Evolutionary conservation across 2,888 invertebrate genomes (phyloP).

Genomic region (Caenorhabditis sp.): DNA sequence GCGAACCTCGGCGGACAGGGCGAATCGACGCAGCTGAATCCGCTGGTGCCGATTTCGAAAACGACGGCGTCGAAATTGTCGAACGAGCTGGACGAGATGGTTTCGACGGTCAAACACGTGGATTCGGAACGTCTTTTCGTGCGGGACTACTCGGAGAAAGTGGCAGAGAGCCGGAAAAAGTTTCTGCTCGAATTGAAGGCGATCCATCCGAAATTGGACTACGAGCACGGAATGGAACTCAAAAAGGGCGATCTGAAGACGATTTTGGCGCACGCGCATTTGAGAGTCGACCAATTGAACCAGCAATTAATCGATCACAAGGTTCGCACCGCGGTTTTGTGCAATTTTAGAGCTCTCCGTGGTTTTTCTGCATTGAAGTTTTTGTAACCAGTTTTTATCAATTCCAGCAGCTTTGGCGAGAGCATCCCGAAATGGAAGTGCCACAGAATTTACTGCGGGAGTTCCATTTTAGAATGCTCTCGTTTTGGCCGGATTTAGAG

Average conservation of each 20-base stretch:
- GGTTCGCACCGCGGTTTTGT: too few relatives aligned
- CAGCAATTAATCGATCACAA: constrained; percentile 57
- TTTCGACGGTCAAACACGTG: constrained; percentile 59
- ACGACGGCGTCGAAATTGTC: constrained; percentile 79
- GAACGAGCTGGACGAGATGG: constrained; percentile 79
- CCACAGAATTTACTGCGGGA: too few relatives aligned
- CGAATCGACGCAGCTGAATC: constrained; percentile 79
- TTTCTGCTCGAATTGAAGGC: constrained; percentile 59
- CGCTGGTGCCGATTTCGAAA: constrained; percentile 77
- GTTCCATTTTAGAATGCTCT: neutral
- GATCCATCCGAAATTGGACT: constrained; percentile 50
- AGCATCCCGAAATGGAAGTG: too few relatives aligned
- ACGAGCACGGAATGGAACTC: constrained; percentile 52
- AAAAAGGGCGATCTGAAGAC: constrained; percentile 84
- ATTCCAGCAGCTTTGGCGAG: too few relatives aligned
- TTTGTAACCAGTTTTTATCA: too few relatives aligned
- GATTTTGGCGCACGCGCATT: constrained; percentile 87
- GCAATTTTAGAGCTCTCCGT: too few relatives aligned
- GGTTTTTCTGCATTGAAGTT: neutral
- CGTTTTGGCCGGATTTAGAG: neutral
- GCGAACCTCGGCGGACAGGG: constrained; percentile 70
- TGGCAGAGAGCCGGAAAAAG: constrained; percentile 58
- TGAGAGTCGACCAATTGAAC: constrained; percentile 80
- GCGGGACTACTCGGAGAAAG: constrained; percentile 57
- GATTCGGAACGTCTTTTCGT: constrained; percentile 59